These are phyloP conservation scores for Tolmerus cingulatus DNA, from an alignment of 2,888 invertebrate species.

Conservation along the genomic window DNA sequence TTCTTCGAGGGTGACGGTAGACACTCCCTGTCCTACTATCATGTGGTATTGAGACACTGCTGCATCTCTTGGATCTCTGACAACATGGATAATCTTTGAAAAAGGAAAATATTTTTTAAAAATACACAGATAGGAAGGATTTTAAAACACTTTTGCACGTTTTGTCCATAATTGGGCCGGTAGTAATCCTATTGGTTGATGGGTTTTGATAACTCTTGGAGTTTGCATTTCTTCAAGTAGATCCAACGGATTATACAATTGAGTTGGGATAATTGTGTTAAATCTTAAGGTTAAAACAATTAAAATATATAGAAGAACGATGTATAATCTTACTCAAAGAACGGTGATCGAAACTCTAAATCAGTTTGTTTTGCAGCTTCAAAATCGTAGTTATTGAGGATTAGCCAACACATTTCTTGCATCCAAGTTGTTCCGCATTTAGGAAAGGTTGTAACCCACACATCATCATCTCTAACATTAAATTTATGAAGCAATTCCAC, in stretches of 20 bases:
- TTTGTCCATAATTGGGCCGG: conserved; percentile 59
- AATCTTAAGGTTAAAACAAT: background rate
- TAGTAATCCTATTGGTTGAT: conserved; percentile 57
- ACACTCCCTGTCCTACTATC: conserved; percentile 73
- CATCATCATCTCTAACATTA: conserved; percentile 58
- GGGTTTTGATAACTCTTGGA: conserved; percentile 59
- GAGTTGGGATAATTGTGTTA: background rate
- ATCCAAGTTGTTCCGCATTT: conserved; percentile 62
- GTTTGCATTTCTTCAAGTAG: conserved; percentile 53
- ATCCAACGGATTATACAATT: background rate
- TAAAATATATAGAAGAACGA: too few species aligned
- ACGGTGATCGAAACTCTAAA: conserved; percentile 58
- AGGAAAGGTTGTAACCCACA: conserved; percentile 59
- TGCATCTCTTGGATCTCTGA: conserved; percentile 86
- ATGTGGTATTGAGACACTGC: conserved; percentile 83
- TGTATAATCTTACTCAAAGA: conserved; percentile 55
- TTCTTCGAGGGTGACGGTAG: conserved; percentile 69
- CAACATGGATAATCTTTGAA: conserved; percentile 77
- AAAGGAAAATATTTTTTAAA: background rate
- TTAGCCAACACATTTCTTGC: conserved; percentile 60
- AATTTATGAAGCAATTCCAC: conserved; percentile 55
- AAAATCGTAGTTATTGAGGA: conserved; percentile 58
- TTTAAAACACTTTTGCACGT: conserved; percentile 55
- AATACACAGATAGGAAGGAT: background rate
- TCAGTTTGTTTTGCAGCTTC: conserved; percentile 55